Percentiles rank a stretch among this genome's conserved stretches.
Evolutionary conservation across 2,888 invertebrate species (phyloP).

Genomic region (Lycocerus yunnanus): DNA sequence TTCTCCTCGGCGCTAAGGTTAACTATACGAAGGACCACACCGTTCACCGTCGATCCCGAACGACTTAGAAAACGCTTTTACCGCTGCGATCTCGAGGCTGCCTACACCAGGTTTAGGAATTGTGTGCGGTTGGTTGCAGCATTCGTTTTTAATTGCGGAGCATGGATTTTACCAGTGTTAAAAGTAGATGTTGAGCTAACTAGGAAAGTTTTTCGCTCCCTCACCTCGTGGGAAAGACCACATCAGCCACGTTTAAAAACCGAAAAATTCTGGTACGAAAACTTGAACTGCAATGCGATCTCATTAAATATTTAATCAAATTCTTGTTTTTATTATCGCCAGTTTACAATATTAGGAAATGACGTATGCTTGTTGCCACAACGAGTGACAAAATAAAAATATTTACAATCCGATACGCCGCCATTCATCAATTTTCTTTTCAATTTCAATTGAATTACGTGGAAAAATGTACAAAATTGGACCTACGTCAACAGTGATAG

Average conservation of each 20-base stretch:
- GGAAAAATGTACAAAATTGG: not conserved
- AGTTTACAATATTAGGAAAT: not conserved
- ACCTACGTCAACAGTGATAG: constrained; percentile 9
- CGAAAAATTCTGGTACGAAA: not conserved
- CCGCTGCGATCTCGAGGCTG: too few relatives aligned
- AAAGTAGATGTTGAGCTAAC: too few relatives aligned
- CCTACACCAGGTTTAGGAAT: too few relatives aligned
- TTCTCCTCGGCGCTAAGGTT: too few relatives aligned
- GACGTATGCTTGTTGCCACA: not conserved
- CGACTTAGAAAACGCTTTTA: too few relatives aligned
- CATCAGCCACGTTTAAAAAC: not conserved
- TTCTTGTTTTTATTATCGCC: not conserved
- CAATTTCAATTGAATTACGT: not conserved
- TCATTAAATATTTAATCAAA: not conserved
- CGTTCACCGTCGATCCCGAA: too few relatives aligned
- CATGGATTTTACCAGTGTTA: too few relatives aligned
- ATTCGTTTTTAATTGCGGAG: too few relatives aligned
- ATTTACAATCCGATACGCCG: not conserved
- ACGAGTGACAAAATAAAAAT: not conserved
- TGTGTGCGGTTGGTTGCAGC: too few relatives aligned
- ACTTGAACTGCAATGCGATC: not conserved
- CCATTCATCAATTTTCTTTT: not conserved
- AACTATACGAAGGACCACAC: too few relatives aligned
- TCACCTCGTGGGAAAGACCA: too few relatives aligned
- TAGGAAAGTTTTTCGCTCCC: too few relatives aligned